Conservation (phyloP, 2,113 vertebrate species). For the Murina feae region DNA sequence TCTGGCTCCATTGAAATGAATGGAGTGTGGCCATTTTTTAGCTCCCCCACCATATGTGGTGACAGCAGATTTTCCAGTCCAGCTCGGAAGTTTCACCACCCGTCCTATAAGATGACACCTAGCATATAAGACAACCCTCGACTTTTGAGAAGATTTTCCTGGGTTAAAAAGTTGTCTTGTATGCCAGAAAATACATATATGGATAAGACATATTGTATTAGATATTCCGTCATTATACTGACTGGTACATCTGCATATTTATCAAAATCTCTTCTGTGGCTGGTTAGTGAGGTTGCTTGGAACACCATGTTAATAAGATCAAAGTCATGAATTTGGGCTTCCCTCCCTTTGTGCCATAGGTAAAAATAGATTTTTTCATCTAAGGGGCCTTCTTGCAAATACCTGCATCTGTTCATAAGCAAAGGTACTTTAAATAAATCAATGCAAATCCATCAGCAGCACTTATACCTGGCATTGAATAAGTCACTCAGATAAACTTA, state of each 20-base stretch:
- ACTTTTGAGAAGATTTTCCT: too few species aligned
- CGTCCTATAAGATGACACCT: too few species aligned
- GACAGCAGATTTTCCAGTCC: too few species aligned
- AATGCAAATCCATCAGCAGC: conserved; percentile 40
- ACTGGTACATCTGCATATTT: neutral
- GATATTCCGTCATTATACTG: neutral
- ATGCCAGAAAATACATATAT: too few species aligned
- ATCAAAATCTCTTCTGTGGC: neutral
- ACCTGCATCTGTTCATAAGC: conserved; percentile 16
- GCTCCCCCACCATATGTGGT: too few species aligned
- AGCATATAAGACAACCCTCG: too few species aligned
- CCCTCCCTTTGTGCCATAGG: neutral
- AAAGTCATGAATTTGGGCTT: neutral
- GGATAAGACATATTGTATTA: neutral
- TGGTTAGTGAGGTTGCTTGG: neutral
- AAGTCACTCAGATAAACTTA: conserved; percentile 25
- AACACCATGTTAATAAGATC: neutral
- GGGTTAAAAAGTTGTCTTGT: too few species aligned
- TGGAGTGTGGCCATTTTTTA: too few species aligned
- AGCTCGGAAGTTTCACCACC: too few species aligned
- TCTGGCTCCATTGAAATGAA: too few species aligned
- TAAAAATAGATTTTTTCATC: conserved; percentile 18
- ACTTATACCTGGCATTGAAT: conserved; percentile 15
- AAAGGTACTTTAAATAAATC: conserved; percentile 47
- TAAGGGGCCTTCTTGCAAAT: neutral